These are phyloP conservation scores for Arenaria interpres DNA, from an alignment of 2,113 vertebrate species.

Conservation along the genomic window DNA sequence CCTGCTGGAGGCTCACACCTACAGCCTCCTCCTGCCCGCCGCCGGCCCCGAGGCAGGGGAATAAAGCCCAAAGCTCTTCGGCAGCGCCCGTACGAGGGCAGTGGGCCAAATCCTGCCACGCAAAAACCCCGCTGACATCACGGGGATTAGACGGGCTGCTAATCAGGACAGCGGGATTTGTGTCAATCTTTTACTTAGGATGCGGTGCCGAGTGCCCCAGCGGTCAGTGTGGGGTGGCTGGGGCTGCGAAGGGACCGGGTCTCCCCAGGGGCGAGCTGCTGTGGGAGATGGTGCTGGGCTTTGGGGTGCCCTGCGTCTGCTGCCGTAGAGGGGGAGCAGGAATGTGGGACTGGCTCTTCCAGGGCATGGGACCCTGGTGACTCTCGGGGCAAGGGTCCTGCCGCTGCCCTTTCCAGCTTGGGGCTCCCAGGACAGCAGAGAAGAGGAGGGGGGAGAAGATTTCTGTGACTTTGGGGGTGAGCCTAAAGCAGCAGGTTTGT, in stretches of 20 bases:
- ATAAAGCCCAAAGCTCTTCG: not conserved
- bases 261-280: accelerated
- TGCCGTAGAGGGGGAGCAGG: accelerated
- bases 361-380: accelerated
- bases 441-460: not conserved
- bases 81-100: not conserved
- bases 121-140: slow-evolving; percentile 11
- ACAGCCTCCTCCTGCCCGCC: not conserved
- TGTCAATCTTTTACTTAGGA: not conserved
- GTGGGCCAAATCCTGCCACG: not conserved
- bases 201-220: not conserved
- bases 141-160: not conserved
- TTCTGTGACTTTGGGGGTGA: not conserved
- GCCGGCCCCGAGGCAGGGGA: not conserved
- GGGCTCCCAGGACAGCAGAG: not conserved
- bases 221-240: not conserved
- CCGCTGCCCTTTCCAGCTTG: accelerated
- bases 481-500: not conserved
- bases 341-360: not conserved
- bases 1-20: not conserved
- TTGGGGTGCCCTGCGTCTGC: not conserved
- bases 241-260: not conserved
- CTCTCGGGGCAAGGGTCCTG: not conserved
- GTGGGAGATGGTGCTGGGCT: not conserved
- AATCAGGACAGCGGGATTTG: not conserved